Conservation (phyloP, 2,113 vertebrate species). For the Sebastes schlegelii region DNA sequence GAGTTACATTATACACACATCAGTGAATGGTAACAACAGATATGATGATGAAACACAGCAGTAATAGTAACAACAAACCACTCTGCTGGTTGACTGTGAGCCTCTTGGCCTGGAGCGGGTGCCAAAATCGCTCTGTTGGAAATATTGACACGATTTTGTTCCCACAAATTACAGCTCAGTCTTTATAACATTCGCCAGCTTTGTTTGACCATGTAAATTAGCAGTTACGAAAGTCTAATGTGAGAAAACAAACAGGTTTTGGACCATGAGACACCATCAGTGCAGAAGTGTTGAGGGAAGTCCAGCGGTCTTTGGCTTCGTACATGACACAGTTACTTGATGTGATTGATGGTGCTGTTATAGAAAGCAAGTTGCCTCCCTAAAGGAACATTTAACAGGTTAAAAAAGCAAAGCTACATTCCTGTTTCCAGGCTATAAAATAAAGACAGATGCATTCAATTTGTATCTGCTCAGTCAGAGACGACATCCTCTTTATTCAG, state of each 20-base stretch:
- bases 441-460: background rate
- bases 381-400: background rate
- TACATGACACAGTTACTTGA: background rate
- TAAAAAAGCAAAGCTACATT: background rate
- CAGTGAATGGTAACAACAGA: background rate
- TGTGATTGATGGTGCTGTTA: background rate
- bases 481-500: too few species aligned
- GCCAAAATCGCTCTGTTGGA: background rate
- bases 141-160: constrained; percentile 2
- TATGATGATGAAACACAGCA: background rate
- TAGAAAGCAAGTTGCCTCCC: background rate
- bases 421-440: background rate
- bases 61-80: constrained; percentile 10
- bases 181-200: background rate
- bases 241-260: background rate
- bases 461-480: background rate
- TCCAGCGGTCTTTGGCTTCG: background rate
- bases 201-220: background rate
- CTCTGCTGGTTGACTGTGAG: background rate
- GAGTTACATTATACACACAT: too few species aligned
- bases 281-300: too few species aligned
- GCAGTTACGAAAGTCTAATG: background rate
- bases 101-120: background rate
- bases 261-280: background rate
- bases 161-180: background rate